A percentile compares a stretch with the other conserved stretches of the same genome.
Conservation (phyloP, 2,113 vertebrate genomes). For the Sterrhoptilus dennistouni region DNA sequence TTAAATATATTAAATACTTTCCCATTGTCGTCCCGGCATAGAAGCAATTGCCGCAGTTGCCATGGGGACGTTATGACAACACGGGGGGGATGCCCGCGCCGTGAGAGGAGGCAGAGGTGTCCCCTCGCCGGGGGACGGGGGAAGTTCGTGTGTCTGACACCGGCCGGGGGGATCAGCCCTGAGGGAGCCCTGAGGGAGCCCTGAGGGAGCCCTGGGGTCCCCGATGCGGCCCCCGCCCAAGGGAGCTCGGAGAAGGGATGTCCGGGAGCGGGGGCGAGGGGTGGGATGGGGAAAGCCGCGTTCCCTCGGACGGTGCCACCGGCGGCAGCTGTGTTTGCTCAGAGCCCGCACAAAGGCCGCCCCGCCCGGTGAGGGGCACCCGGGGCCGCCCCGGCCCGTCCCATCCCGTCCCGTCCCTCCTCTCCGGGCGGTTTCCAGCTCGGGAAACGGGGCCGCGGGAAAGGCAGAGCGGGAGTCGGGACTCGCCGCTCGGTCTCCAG, state of each 20-base stretch:
- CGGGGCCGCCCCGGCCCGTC: neutral
- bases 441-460: neutral
- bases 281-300: neutral
- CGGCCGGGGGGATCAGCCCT: accelerated
- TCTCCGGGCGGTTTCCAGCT: neutral
- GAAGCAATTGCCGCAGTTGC: neutral
- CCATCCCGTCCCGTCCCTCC: no score
- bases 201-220: neutral
- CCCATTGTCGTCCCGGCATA: neutral
- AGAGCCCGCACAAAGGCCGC: neutral
- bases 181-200: neutral
- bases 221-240: neutral
- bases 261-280: neutral
- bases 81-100: neutral
- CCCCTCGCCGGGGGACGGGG: neutral
- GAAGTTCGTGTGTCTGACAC: neutral
- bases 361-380: neutral
- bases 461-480: neutral
- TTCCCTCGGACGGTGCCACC: neutral
- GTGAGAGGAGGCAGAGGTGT: neutral
- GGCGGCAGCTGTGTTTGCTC: neutral
- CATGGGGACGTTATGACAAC: constrained; percentile 20
- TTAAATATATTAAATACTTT: constrained; percentile 20
- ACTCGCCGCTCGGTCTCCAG: neutral
- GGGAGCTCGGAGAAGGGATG: neutral